Base-by-base conservation (phyloP, 2,797 vertebrate genomes). In the Cynopterus sphinx region DNA sequence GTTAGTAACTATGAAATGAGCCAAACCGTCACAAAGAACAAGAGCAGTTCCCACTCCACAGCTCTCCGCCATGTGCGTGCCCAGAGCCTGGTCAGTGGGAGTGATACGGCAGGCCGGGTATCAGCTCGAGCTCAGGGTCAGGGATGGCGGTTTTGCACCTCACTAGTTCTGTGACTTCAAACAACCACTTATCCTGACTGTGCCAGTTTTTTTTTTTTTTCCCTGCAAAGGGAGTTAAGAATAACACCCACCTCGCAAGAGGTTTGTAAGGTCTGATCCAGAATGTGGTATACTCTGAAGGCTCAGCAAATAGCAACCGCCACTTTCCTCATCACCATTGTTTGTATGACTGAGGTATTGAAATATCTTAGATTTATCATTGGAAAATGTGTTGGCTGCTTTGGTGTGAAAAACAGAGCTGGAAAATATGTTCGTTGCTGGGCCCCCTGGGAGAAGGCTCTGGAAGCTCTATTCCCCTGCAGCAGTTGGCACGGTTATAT, bases 361-460 rank as follows among this genome's bases (percentile, higher is more conserved):
- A 91, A 84, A 33, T 84, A 57, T 11, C 36, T 87, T 57, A 92
- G 33, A 41, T 41, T 11, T 81, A 77, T 81, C 22, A 87, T 41
- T 95, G 91, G 33, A 92, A 83, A 94, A 43, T 53, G 6, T 43
- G 57, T 51, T 79, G 61, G 28, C 6, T 85, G 41, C 90, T 55
- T 75, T 92, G 33, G 67, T 86, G 21, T 79, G n/a, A 41, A 70
- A 95, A 91, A 89, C 19, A 43, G 39, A 78, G 15, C 31, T 49
- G 89, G 53, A 21, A 79, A 87, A 49, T 67, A 0, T 43, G 61
- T 6, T 59, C n/a, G 70, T 39, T 88, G 39, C 70, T 79, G 28
- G 55, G 39, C 3, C 33, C 24, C 43, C 31, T 33, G 51, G 89
- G 15, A 77, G 19, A 75, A 55, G 22, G 7, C 89, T 53, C 68